A percentile compares a stretch with the other conserved stretches of the same genome.
Conservation (phyloP, 2,113 vertebrate species). For the Leptosomus discolor region DNA sequence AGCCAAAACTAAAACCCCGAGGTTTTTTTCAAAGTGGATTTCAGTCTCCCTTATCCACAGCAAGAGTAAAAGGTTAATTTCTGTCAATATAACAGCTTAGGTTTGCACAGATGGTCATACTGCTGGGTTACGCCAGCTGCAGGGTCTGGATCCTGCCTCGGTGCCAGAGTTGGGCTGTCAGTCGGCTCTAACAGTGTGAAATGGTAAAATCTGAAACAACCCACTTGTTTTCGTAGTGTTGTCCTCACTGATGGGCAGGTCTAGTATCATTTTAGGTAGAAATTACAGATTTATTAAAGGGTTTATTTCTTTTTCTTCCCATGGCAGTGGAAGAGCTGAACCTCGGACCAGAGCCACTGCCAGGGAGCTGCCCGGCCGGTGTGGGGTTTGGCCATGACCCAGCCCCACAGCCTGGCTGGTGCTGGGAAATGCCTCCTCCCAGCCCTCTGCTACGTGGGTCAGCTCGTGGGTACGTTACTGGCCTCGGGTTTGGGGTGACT, state of each 20-base stretch:
- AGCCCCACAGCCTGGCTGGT: too few species aligned
- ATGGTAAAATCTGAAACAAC: neutral
- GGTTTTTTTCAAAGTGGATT: neutral
- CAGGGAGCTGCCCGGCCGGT: fast-evolving
- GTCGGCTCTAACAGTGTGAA: neutral
- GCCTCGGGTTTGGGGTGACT: fast-evolving
- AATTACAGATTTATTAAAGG: neutral
- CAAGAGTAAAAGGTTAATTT: neutral
- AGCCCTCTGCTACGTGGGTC: fast-evolving
- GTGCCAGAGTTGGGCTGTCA: neutral
- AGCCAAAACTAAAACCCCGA: neutral
- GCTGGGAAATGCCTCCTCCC: neutral
- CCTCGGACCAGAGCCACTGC: fast-evolving
- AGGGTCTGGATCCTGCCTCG: fast-evolving
- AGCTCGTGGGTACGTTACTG: fast-evolving
- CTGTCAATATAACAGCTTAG: neutral
- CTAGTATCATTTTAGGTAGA: neutral
- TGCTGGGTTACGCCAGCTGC: neutral
- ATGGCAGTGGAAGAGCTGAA: neutral
- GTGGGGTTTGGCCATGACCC: neutral
- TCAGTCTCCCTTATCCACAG: neutral
- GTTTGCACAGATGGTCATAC: neutral
- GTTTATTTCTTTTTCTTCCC: neutral
- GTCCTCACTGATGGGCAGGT: neutral
- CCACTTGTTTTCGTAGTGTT: neutral